A percentile compares a stretch with the other conserved stretches of the same genome.
phyloP scores from a whole-genome alignment of 2,888 invertebrate species.

The Smittia sp. region DNA sequence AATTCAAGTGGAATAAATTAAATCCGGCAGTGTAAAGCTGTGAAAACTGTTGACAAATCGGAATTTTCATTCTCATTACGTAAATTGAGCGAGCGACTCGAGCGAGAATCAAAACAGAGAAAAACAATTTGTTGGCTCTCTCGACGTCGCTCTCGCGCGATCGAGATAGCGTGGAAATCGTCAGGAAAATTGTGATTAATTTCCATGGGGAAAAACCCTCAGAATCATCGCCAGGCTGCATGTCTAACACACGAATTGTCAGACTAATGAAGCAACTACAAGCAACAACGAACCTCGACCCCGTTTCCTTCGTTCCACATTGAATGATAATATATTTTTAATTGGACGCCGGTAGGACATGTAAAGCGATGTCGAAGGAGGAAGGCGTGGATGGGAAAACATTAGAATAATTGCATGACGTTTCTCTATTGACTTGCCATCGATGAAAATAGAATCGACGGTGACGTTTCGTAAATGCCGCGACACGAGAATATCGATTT shows the following conservation, averaged over 20 bases:
- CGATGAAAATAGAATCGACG: no score
- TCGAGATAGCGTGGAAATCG: no score
- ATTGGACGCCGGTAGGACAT: background rate
- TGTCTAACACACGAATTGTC: background rate
- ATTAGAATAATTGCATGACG: no score
- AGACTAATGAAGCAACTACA: background rate
- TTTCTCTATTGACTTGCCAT: no score
- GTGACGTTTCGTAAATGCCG: no score
- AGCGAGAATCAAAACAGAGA: conserved; percentile 9
- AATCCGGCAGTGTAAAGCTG: background rate
- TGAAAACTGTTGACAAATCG: background rate
- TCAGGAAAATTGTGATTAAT: background rate
- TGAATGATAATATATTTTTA: background rate
- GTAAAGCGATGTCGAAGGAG: no score
- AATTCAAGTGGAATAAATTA: conserved; percentile 20
- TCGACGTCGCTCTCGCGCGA: background rate
- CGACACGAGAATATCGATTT: no score
- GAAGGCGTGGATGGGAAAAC: no score
- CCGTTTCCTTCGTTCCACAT: background rate
- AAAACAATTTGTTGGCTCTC: conserved; percentile 3
- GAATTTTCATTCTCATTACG: conserved; percentile 9
- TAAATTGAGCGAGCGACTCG: no score
- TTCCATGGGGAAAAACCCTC: background rate
- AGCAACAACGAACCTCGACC: background rate
- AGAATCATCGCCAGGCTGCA: background rate